These are phyloP conservation scores for Neuroscelio doddi DNA, from an alignment of 2,888 invertebrate species.

Conservation along the genomic window DNA sequence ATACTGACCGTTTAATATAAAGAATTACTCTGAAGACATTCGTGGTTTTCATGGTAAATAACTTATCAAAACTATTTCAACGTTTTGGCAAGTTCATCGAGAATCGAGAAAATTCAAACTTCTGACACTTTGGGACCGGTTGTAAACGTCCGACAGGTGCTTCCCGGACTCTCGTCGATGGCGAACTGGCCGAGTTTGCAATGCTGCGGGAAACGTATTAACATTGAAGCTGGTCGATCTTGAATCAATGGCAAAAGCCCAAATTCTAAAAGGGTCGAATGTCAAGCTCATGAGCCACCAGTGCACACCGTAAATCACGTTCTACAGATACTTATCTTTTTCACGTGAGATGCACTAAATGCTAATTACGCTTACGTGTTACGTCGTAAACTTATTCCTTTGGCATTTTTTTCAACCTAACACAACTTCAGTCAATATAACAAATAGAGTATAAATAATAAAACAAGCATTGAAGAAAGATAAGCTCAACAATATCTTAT, in stretches of 20 bases:
- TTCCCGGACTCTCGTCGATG: slow-evolving; percentile 56
- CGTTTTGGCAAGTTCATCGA: neutral
- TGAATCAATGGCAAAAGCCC: slow-evolving; percentile 65
- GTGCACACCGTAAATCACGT: slow-evolving; percentile 39
- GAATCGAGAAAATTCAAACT: slow-evolving; percentile 4
- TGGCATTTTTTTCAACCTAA: slow-evolving; percentile 12
- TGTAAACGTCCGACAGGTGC: slow-evolving; percentile 41
- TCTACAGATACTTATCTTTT: slow-evolving; percentile 14
- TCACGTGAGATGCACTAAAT: slow-evolving; percentile 17
- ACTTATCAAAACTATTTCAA: no score
- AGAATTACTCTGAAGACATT: no score
- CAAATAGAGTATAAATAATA: no score
- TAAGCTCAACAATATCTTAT: no score
- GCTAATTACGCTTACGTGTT: slow-evolving; percentile 6
- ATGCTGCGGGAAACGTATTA: slow-evolving; percentile 52
- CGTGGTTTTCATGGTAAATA: no score
- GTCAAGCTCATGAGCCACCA: slow-evolving; percentile 62
- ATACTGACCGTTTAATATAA: no score
- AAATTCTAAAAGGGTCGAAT: slow-evolving; percentile 69
- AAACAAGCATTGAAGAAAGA: no score
- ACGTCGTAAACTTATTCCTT: slow-evolving; percentile 9
- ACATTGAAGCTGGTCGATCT: slow-evolving; percentile 58
- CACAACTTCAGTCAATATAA: no score
- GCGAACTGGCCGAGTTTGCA: slow-evolving; percentile 53
- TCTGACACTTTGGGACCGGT: neutral